Evolutionary conservation across 2,797 vertebrate species (phyloP).

Genomic region (Zalophus californianus): DNA sequence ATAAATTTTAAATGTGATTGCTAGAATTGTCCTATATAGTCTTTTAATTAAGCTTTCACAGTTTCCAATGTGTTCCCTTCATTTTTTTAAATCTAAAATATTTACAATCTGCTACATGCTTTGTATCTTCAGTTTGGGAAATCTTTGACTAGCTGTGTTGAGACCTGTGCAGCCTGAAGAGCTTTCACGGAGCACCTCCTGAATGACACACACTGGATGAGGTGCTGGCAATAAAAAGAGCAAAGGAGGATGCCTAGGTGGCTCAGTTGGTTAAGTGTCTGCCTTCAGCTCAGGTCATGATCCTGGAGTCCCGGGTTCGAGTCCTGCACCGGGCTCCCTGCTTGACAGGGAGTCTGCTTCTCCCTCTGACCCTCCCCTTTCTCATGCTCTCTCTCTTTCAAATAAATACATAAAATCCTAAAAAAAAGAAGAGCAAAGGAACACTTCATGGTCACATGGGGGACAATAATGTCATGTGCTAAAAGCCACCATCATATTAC

Average conservation of each 20-base stretch:
- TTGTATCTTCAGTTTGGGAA: neutral
- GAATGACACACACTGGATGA: neutral
- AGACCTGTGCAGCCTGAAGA: too few relatives aligned
- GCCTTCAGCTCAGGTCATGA: too few relatives aligned
- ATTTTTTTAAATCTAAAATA: neutral
- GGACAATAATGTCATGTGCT: neutral
- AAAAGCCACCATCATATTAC: neutral
- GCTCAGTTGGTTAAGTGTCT: too few relatives aligned
- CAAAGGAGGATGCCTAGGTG: too few relatives aligned
- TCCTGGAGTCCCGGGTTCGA: too few relatives aligned
- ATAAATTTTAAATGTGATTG: neutral
- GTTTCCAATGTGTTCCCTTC: neutral
- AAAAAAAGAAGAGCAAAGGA: neutral
- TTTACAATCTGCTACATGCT: neutral
- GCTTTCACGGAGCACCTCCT: too few relatives aligned
- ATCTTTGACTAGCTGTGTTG: neutral
- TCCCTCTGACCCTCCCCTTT: too few relatives aligned
- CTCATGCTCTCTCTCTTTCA: too few relatives aligned
- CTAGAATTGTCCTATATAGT: neutral
- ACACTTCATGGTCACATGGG: too few relatives aligned
- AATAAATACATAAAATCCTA: too few relatives aligned
- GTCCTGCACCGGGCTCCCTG: too few relatives aligned
- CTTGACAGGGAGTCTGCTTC: too few relatives aligned
- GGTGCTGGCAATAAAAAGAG: neutral
- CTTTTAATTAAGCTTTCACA: neutral